Evolutionary conservation across 2,888 invertebrate species (phyloP), one percentile per base, ranked within the genome.

Genomic region (Acrobasis consociella): DNA sequence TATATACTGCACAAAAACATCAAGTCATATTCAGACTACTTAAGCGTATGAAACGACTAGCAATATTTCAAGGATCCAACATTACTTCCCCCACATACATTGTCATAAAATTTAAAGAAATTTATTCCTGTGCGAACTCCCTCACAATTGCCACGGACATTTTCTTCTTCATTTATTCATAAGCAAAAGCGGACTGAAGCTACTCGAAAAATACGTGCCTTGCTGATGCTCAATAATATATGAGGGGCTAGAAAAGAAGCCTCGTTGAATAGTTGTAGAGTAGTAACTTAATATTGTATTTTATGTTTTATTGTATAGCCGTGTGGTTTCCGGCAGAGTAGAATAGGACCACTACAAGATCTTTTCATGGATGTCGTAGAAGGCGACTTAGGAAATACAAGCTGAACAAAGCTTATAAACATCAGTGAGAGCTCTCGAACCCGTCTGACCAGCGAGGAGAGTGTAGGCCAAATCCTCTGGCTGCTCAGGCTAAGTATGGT

Each of bases 181-280:
- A 85, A 82, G 79, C 77, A 76, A 87, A 88, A 87, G 85, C 81
- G 84, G 80, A 79, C 84, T 81, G 78, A 73, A 84, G 85, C 83
- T 81, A 81, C 86, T 85, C 78, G 86, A 86, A 89, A 87, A 85
- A 85, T 87, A 90, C 89, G 89, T 89, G 89, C 87, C 88, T 82
- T 81, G 80, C 80, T 82, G 75, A 78, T 75, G 70, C 74, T 89
- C 82, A 87, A 89, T 89, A 85, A 85, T 87, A 90, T 82, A 76
- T 75, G 73, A 74, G 74, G 70, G 70, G 72, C 68, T 66, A 71
- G 74, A 69, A 75, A 69, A 74, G 70, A 72, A 72, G 75, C 71
- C 71, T 74, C 73, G 73, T 74, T 72, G 80, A 72, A 81, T 76
- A 72, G 76, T 74, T 72, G 70, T 71, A 73, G 71, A 68, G 67